Percentiles rank a stretch among this genome's conserved stretches.
These are phyloP conservation scores for Fragum sueziense DNA, from an alignment of 2,888 invertebrate species.

Conservation along the genomic window DNA sequence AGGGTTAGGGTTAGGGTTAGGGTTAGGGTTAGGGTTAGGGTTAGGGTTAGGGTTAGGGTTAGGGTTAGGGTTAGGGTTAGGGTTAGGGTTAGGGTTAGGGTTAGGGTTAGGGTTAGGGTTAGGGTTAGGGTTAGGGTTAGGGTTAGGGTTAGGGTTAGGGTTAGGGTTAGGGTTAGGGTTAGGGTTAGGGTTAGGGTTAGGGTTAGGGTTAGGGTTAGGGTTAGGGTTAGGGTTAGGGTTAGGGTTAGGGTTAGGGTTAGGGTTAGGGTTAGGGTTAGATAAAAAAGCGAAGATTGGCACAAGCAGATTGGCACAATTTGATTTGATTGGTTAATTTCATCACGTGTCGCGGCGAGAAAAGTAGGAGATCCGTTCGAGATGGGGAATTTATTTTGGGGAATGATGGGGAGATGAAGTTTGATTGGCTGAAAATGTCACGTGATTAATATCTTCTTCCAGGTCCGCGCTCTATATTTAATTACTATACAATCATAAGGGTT, in stretches of 20 bases:
- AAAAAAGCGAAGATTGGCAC: too few relatives aligned
- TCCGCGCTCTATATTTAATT: too few relatives aligned
- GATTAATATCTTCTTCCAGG: too few relatives aligned
- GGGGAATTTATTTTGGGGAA: too few relatives aligned
- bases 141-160: conserved; percentile 41
- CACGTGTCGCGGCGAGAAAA: too few relatives aligned
- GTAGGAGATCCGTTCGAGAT: too few relatives aligned
- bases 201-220: conserved; percentile 55
- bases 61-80: background rate
- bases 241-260: conserved; percentile 11
- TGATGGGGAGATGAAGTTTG: too few relatives aligned
- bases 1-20: background rate
- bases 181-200: conserved; percentile 49
- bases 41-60: background rate
- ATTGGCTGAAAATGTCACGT: too few relatives aligned
- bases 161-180: conserved; percentile 44
- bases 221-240: conserved; percentile 47
- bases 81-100: conserved; percentile 58
- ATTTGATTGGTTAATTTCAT: too few relatives aligned
- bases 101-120: conserved; percentile 59
- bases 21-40: background rate
- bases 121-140: conserved; percentile 58
- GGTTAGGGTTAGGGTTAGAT: conserved; percentile 21
- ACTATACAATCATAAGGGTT: too few relatives aligned
- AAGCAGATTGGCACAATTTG: too few relatives aligned